Conservation (phyloP, 2,888 invertebrate genomes). For the Clostera curtula region DNA sequence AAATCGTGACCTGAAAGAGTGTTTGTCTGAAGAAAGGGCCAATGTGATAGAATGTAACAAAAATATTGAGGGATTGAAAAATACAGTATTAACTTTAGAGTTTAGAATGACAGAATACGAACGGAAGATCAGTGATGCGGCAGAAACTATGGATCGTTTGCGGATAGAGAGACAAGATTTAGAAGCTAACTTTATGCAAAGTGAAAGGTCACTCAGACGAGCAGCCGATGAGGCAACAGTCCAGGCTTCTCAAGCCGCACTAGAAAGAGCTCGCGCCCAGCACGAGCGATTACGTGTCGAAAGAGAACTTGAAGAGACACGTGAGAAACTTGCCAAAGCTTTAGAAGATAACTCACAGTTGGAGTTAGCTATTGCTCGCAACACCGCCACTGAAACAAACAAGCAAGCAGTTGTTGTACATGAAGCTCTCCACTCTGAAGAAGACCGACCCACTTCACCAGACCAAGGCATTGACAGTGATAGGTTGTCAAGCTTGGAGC, state of each 20-base stretch:
- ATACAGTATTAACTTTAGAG: conserved; percentile 35
- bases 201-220: conserved; percentile 75
- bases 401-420: conserved; percentile 43
- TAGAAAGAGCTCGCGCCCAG: conserved; percentile 82
- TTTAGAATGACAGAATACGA: conserved; percentile 44
- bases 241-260: conserved; percentile 82
- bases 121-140: conserved; percentile 37
- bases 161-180: conserved; percentile 55
- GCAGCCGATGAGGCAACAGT: conserved; percentile 82
- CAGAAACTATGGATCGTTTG: conserved; percentile 40
- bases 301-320: conserved; percentile 75
- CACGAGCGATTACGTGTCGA: conserved; percentile 82
- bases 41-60: conserved; percentile 38
- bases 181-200: conserved; percentile 57
- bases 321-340: conserved; percentile 54
- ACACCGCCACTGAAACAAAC: conserved; percentile 43
- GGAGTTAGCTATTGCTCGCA: conserved; percentile 62
- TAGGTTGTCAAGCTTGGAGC: conserved; percentile 78
- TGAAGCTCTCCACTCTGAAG: conserved; percentile 44
- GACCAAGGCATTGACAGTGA: conserved; percentile 95
- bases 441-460: conserved; percentile 79
- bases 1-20: conserved; percentile 40
- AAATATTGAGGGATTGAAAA: conserved; percentile 36
- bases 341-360: conserved; percentile 49
- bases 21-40: conserved; percentile 32